A percentile compares a stretch with the other conserved stretches of the same genome.
phyloP scores from a whole-genome alignment of 2,888 invertebrate species.

The Dryobota labecula region DNA sequence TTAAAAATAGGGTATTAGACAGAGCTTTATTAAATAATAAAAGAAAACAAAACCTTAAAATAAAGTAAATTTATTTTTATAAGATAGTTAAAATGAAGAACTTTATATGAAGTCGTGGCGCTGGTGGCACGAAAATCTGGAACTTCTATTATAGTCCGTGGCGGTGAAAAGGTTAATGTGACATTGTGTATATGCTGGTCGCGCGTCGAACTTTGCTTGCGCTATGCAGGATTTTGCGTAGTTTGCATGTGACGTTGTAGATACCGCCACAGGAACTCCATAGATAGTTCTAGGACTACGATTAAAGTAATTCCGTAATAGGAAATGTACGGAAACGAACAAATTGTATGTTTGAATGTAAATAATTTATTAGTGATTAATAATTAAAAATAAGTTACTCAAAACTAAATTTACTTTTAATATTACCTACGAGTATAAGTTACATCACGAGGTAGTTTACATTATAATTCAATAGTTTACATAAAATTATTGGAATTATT shows the following conservation, averaged over 20 bases:
- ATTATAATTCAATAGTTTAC: conserved; percentile 15
- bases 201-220: too few species aligned
- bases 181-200: not conserved
- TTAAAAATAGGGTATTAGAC: too few species aligned
- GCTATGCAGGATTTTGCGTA: not conserved
- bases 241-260: not conserved
- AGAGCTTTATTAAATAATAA: too few species aligned
- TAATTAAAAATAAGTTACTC: conserved; percentile 43
- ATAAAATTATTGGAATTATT: not conserved
- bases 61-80: too few species aligned
- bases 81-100: too few species aligned
- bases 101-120: too few species aligned
- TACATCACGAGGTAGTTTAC: conserved; percentile 54
- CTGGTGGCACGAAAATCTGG: too few species aligned
- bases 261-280: not conserved
- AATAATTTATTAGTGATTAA: conserved; percentile 45
- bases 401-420: conserved; percentile 37
- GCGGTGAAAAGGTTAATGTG: too few species aligned
- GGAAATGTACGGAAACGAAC: not conserved
- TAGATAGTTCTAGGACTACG: not conserved
- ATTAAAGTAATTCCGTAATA: not conserved
- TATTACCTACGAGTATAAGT: conserved; percentile 37
- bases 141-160: too few species aligned
- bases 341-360: conserved; percentile 17
- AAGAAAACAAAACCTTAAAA: too few species aligned